Conservation (phyloP, 2,888 invertebrate genomes). For the Perithous albicinctus region DNA sequence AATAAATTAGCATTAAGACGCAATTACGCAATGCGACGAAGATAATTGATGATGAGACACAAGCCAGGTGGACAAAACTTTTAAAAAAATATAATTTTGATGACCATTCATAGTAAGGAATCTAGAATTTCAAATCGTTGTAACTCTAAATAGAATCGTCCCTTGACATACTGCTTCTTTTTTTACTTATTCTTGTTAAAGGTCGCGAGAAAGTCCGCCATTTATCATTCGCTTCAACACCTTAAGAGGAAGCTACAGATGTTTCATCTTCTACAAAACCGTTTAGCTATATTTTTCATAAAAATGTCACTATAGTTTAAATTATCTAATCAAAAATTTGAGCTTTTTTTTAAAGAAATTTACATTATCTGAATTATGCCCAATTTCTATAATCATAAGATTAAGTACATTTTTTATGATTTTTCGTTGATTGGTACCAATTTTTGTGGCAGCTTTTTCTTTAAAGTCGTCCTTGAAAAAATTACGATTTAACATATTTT, state of each 20-base stretch:
- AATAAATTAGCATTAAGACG: slow-evolving; percentile 68
- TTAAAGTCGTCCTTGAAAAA: background rate
- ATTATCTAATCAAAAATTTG: background rate
- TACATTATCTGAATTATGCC: too few relatives aligned
- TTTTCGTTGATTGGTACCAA: too few relatives aligned
- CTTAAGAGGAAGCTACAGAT: slow-evolving; percentile 13
- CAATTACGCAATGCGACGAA: slow-evolving; percentile 56
- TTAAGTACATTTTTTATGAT: too few relatives aligned
- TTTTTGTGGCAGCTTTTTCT: too few relatives aligned
- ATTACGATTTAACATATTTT: background rate
- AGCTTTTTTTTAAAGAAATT: too few relatives aligned
- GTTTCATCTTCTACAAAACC: background rate
- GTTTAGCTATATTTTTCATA: background rate
- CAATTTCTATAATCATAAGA: too few relatives aligned
- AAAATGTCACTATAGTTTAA: too few relatives aligned
- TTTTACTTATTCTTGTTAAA: slow-evolving; percentile 37
- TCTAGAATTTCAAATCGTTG: background rate
- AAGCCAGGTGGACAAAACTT: background rate
- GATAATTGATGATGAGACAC: slow-evolving; percentile 4
- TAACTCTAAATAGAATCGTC: slow-evolving; percentile 11
- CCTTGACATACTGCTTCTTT: background rate
- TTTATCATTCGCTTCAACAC: slow-evolving; percentile 26
- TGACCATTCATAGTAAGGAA: background rate
- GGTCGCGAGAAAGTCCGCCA: slow-evolving; percentile 43
- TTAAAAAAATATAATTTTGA: background rate